phyloP scores from a whole-genome alignment of 2,888 invertebrate species.

The Cyaniris semiargus region DNA sequence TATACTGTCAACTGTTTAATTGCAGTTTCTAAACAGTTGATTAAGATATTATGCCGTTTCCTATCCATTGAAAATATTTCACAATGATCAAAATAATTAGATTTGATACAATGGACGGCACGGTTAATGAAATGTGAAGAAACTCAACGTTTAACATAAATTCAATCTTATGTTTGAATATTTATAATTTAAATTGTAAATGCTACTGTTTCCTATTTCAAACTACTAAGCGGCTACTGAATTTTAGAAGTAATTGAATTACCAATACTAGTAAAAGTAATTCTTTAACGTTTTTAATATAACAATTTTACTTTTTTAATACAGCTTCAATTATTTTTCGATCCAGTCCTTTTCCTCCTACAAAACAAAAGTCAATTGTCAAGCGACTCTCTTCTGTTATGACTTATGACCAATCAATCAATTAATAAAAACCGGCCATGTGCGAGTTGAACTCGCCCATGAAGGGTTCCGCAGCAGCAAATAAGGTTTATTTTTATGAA shows the following conservation, averaged over 20 bases:
- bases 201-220: neutral
- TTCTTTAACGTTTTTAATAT: neutral
- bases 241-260: conserved; percentile 11
- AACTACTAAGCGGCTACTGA: neutral
- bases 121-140: conserved; percentile 11
- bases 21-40: conserved; percentile 21
- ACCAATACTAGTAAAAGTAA: neutral
- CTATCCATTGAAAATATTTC: conserved; percentile 31
- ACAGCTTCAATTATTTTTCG: no score
- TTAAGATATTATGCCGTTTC: conserved; percentile 28
- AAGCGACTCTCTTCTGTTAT: no score
- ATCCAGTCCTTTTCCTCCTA: no score
- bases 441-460: no score
- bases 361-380: no score
- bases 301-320: no score
- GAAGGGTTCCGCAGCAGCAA: no score
- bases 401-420: no score
- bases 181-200: neutral
- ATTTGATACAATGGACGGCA: conserved; percentile 23
- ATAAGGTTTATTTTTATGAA: no score
- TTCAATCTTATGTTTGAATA: neutral
- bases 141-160: neutral
- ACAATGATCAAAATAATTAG: conserved; percentile 29
- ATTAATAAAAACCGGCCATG: no score
- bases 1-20: conserved; percentile 28